A percentile compares a stretch with the other conserved stretches of the same genome.
Conservation (phyloP, 2,888 invertebrate genomes). For the Andricus quercusramuli region DNA sequence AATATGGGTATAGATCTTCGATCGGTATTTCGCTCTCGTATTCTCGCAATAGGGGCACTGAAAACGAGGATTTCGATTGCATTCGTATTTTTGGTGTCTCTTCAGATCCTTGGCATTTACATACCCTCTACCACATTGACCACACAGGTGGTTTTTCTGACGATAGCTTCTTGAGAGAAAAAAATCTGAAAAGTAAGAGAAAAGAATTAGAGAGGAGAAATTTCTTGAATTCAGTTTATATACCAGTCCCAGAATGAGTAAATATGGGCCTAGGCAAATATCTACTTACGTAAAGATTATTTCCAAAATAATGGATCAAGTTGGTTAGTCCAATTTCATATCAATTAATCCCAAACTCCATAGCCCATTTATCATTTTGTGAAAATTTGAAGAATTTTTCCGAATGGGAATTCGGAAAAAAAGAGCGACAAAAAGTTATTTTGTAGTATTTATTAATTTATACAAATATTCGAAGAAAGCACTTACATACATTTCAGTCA, state of each 20-base stretch:
- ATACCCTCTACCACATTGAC: constrained; percentile 53
- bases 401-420: not conserved
- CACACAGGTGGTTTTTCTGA: constrained; percentile 55
- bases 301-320: not conserved
- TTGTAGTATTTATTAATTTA: not conserved
- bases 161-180: not conserved
- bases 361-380: not conserved
- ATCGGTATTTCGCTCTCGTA: constrained; percentile 68
- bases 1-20: constrained; percentile 69
- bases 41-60: constrained; percentile 57
- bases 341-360: not conserved
- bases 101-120: constrained; percentile 56
- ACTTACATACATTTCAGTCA: not conserved
- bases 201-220: not conserved
- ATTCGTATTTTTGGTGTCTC: constrained; percentile 63
- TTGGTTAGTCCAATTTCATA: not conserved
- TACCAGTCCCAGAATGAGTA: not conserved
- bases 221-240: not conserved
- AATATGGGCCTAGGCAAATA: not conserved
- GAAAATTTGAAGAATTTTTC: not conserved
- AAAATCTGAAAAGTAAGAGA: constrained; percentile 8
- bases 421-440: not conserved
- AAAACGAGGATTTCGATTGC: constrained; percentile 63
- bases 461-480: not conserved
- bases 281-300: not conserved